phyloP scores from a whole-genome alignment of 2,113 vertebrate genomes.

The Corapipo altera region DNA sequence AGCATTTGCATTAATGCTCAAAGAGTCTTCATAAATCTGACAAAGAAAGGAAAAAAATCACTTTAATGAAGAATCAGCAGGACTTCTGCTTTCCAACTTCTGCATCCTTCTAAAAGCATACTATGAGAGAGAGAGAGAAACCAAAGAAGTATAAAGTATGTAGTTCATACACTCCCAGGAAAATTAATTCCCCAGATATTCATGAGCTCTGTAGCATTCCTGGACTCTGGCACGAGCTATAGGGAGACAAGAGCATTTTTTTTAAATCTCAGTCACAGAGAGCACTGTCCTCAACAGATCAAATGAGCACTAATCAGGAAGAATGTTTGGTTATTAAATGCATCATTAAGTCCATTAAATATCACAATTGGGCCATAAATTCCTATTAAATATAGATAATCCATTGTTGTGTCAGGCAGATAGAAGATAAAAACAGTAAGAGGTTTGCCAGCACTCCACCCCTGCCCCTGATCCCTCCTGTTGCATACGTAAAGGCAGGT shows the following conservation, averaged over 20 bases:
- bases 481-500: neutral
- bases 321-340: slow-evolving; percentile 74
- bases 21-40: neutral
- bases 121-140: neutral
- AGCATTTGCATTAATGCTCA: neutral
- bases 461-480: neutral
- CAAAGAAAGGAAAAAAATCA: neutral
- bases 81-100: neutral
- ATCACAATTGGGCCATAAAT: slow-evolving; percentile 69
- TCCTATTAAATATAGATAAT: slow-evolving; percentile 62
- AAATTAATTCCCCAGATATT: neutral
- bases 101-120: neutral
- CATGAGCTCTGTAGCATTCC: neutral
- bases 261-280: neutral
- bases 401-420: slow-evolving; percentile 47
- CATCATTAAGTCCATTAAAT: slow-evolving; percentile 70
- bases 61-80: neutral
- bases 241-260: neutral
- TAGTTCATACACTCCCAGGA: neutral
- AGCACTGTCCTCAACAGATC: slow-evolving; percentile 48
- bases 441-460: neutral
- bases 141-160: neutral
- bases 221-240: neutral
- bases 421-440: slow-evolving; percentile 25
- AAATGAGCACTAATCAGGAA: slow-evolving; percentile 70